These are phyloP conservation scores for Tiliqua scincoides DNA, from an alignment of 2,113 vertebrate genomes.

Conservation along the genomic window DNA sequence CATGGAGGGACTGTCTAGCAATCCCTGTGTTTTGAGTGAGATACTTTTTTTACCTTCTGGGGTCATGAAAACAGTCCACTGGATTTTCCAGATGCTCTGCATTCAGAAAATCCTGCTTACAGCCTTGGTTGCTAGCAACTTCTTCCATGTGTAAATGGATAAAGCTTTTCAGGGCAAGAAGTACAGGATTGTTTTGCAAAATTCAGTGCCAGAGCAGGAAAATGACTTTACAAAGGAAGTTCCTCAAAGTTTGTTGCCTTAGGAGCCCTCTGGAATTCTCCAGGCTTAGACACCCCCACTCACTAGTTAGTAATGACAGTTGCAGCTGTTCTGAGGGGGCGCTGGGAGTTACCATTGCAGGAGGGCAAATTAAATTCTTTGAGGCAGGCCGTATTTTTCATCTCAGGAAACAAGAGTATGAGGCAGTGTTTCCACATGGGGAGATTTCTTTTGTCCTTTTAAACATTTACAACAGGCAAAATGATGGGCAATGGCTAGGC, in stretches of 20 bases:
- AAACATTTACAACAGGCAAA: rapidly evolving
- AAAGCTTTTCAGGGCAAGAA: background rate
- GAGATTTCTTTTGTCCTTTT: conserved; percentile 24
- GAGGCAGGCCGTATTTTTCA: conserved; percentile 19
- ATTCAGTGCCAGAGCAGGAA: background rate
- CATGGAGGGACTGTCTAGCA: background rate
- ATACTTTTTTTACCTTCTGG: background rate
- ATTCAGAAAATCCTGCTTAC: background rate
- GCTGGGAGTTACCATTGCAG: conserved; percentile 22
- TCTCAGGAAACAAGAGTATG: conserved; percentile 10
- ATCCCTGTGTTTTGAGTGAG: background rate
- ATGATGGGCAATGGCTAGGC: rapidly evolving
- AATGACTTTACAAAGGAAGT: conserved; percentile 5
- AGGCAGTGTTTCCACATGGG: conserved; percentile 21
- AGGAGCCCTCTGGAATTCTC: background rate
- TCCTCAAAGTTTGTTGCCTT: conserved; percentile 34
- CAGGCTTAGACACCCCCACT: rapidly evolving
- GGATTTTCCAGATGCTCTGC: background rate
- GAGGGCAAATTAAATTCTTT: conserved; percentile 33
- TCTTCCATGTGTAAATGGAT: background rate
- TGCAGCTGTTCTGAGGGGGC: conserved; percentile 33
- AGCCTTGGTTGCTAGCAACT: background rate
- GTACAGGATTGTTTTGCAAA: background rate
- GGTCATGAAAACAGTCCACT: background rate
- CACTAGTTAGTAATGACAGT: background rate